Conservation (phyloP, 2,888 invertebrate species). For the Drosophila putrida region DNA sequence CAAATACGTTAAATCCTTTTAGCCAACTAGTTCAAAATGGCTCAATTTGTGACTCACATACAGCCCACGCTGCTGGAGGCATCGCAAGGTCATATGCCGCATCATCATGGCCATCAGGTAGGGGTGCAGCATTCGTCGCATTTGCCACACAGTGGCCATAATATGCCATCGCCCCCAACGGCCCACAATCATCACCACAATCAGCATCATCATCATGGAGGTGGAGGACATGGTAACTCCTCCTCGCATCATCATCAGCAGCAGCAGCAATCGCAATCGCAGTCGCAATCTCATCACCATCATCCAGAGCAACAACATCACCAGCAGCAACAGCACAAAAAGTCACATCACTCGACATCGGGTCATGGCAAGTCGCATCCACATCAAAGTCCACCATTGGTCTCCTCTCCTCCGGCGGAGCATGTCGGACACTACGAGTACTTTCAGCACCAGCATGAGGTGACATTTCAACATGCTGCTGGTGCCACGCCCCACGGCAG, state of each 20-base stretch:
- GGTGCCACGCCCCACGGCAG: constrained; percentile 33
- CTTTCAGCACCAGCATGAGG: constrained; percentile 71
- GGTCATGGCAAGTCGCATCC: constrained; percentile 58
- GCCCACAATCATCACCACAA: constrained; percentile 81
- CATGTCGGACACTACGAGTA: constrained; percentile 74
- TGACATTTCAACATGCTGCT: constrained; percentile 54
- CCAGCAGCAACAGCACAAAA: constrained; percentile 47
- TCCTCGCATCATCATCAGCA: constrained; percentile 56
- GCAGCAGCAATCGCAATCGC: constrained; percentile 26
- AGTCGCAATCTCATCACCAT: constrained; percentile 43
- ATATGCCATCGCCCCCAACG: constrained; percentile 85
- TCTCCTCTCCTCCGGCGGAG: constrained; percentile 70
- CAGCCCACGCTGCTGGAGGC: constrained; percentile 88
- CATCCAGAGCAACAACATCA: constrained; percentile 37
- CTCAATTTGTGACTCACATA: constrained; percentile 88
- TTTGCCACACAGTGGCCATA: constrained; percentile 85
- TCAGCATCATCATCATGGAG: constrained; percentile 52
- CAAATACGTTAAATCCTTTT: constrained; percentile 26
- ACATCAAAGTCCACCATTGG: constrained; percentile 72
- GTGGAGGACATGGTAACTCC: constrained; percentile 45
- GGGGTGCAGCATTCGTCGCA: constrained; percentile 85
- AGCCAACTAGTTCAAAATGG: constrained; percentile 84
- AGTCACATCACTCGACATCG: constrained; percentile 59
- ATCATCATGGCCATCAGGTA: constrained; percentile 86
- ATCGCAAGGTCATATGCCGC: constrained; percentile 87